phyloP scores from a whole-genome alignment of 1,140 invertebrate species.

The Neelides sp. region DNA sequence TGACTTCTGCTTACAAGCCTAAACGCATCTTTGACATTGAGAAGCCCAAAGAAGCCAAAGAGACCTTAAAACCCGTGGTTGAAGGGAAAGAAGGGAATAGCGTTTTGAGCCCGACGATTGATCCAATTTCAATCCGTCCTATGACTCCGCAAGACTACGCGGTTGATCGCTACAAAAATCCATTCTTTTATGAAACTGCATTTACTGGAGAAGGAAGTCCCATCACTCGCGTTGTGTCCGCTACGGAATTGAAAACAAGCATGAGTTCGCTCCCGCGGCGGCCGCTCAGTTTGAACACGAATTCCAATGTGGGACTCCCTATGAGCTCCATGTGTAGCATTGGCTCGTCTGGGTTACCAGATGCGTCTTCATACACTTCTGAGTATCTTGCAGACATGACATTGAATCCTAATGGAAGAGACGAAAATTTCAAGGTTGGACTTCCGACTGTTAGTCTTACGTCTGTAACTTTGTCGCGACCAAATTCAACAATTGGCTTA shows the following conservation, averaged over 20 bases:
- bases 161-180: conserved; percentile 7
- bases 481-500: neutral
- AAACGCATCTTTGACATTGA: conserved; percentile 7
- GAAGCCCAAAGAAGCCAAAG: neutral
- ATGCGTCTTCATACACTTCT: too few species aligned
- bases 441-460: too few species aligned
- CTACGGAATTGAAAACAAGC: conserved; percentile 24
- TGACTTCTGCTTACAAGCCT: neutral
- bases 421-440: too few species aligned
- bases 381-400: too few species aligned
- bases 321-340: too few species aligned
- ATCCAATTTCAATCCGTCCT: conserved; percentile 3
- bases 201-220: conserved; percentile 24
- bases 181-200: conserved; percentile 26
- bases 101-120: neutral
- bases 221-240: conserved; percentile 24
- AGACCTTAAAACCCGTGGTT: neutral
- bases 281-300: conserved; percentile 1
- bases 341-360: too few species aligned
- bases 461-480: neutral
- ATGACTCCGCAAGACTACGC: conserved; percentile 22
- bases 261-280: neutral
- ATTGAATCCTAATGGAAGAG: too few species aligned
- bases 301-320: conserved; percentile 49
- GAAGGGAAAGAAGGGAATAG: conserved; percentile 2